Conservation (phyloP, 1,140 invertebrate genomes). For the Bombus consobrinus region DNA sequence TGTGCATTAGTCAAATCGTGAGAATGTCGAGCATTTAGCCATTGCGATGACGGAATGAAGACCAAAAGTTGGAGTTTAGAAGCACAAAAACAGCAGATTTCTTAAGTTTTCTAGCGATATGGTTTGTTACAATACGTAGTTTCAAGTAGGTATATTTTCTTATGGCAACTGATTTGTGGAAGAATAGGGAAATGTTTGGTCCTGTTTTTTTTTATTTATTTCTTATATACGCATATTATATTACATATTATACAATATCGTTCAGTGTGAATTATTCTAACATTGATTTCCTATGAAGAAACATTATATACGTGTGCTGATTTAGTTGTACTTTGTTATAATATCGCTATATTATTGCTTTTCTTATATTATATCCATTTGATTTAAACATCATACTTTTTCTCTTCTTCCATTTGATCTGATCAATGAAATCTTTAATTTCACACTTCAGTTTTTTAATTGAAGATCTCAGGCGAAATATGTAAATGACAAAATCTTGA, state of each 20-base stretch:
- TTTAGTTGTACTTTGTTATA: background rate
- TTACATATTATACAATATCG: constrained; percentile 1
- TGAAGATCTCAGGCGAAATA: too few relatives aligned
- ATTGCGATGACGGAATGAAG: background rate
- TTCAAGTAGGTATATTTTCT: background rate
- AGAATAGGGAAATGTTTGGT: background rate
- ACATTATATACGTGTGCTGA: background rate
- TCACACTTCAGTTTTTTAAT: too few relatives aligned
- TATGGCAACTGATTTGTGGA: background rate
- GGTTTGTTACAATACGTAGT: background rate
- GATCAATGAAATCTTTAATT: too few relatives aligned
- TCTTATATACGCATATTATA: background rate
- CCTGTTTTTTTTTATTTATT: background rate
- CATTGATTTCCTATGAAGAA: background rate
- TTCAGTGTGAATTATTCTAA: background rate
- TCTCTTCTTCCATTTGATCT: background rate
- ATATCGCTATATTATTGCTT: background rate
- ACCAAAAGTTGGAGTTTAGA: background rate
- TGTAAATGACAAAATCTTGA: background rate
- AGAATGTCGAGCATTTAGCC: background rate
- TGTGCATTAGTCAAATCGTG: background rate
- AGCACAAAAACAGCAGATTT: background rate
- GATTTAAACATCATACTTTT: background rate
- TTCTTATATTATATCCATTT: background rate
- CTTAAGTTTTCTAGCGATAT: background rate